phyloP scores from a whole-genome alignment of 2,888 invertebrate genomes.

The Rhagonycha fulva region DNA sequence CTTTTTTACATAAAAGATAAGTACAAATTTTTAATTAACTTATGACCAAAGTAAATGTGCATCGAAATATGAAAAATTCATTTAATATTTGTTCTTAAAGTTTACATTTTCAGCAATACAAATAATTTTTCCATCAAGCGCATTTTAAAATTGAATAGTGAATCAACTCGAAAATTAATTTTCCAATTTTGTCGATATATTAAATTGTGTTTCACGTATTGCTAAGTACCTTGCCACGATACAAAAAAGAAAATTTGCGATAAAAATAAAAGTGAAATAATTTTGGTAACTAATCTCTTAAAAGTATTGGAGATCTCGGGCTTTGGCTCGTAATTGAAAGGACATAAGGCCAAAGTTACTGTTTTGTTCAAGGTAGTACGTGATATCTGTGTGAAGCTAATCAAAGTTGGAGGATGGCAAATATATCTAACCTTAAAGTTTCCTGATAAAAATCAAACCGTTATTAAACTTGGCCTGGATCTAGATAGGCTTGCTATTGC shows the following conservation, averaged over 20 bases:
- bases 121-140: conserved; percentile 21
- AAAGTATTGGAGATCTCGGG: conserved; percentile 19
- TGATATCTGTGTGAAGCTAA: conserved; percentile 31
- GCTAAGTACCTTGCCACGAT: conserved; percentile 10
- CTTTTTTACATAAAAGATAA: neutral
- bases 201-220: conserved; percentile 20
- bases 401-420: conserved; percentile 29
- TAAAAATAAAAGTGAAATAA: conserved; percentile 29
- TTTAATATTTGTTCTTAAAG: neutral
- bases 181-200: conserved; percentile 15
- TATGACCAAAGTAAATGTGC: neutral
- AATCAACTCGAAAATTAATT: conserved; percentile 25
- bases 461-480: conserved; percentile 30
- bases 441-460: conserved; percentile 33
- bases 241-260: neutral
- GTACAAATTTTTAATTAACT: neutral
- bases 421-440: conserved; percentile 31
- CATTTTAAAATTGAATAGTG: conserved; percentile 17
- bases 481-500: conserved; percentile 25
- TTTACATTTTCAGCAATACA: neutral
- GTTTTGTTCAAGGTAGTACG: conserved; percentile 31
- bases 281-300: conserved; percentile 26
- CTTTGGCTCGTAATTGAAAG: conserved; percentile 31
- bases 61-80: neutral
- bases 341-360: conserved; percentile 31